Conservation (phyloP, 1,140 invertebrate species). For the Musca vetustissima region DNA sequence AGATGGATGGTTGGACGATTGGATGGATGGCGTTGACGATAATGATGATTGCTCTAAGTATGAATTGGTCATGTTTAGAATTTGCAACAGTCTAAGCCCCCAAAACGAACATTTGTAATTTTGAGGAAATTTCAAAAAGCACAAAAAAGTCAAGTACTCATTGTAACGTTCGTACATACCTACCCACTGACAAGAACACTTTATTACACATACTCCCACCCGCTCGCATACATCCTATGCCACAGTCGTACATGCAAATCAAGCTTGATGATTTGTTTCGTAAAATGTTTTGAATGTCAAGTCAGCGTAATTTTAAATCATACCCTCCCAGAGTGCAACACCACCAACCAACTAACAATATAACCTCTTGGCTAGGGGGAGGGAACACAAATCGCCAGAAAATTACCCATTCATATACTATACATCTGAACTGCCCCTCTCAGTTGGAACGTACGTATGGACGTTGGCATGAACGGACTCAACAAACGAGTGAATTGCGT, state of each 20-base stretch:
- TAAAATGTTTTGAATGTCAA: constrained; percentile 20
- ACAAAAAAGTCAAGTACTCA: background rate
- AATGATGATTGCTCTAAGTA: background rate
- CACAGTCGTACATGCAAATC: background rate
- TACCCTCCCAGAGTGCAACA: background rate
- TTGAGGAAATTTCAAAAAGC: background rate
- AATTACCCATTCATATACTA: constrained; percentile 2
- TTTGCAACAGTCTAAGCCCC: background rate
- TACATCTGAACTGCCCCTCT: too few relatives aligned
- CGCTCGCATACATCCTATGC: background rate
- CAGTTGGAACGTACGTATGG: too few relatives aligned
- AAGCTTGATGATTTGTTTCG: constrained; percentile 15
- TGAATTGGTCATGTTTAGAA: background rate
- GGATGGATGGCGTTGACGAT: background rate
- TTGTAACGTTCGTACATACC: too few relatives aligned
- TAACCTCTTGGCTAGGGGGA: too few relatives aligned
- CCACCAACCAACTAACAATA: too few relatives aligned
- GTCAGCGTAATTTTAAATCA: constrained; percentile 23
- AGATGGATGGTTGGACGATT: background rate
- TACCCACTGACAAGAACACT: background rate
- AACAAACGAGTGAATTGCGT: too few relatives aligned
- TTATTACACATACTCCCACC: background rate
- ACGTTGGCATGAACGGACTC: too few relatives aligned
- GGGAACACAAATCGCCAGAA: background rate
- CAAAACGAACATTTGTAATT: constrained; percentile 18